Evolutionary conservation across 2,888 invertebrate species (phyloP), one percentile per base, ranked within the genome.

Genomic region (Ametastegia equiseti): DNA sequence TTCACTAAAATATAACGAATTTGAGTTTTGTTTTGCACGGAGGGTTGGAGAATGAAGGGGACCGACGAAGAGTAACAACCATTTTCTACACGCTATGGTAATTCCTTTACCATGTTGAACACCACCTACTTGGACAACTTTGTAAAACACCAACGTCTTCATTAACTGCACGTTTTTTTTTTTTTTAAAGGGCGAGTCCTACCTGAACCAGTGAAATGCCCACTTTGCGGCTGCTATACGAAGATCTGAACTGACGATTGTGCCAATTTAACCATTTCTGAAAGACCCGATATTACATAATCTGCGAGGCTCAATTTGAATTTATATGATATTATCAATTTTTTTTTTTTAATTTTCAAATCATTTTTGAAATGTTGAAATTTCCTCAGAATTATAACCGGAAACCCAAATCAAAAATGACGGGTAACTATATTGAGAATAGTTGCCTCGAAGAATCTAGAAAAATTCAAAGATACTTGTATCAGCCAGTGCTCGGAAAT

Each of bases 91-190:
- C 75, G 50, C 75, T 30, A 75, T 73, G 27, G 50, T 54, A 23
- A 54, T 54, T 75, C 33, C 39, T 75, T 54, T 36, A 54, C 23
- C 36, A 23, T 19, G 27, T 33, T 3, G 33, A 50, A 13, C 73
- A 30, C 73, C 30, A 30, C 50, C n/a, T 36, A 19, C n/a, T n/a
- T 39, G 19, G n/a, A 75, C 71, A 75, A 75, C 75, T 75, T 71
- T 75, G 75, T 75, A 54, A 54, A 75, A 54, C 75, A 54, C 75
- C 50, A 50, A 75, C 75, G 50, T 50, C 75, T 75, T 75, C 54
- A 75, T 75, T 75, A 75, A 75, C 75, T 19, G 50, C 75, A 75
- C 75, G 75, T 75, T 54, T 54, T 54, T 42, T 42, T 42, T 42
- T 42, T 42, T 42, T 42, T 42, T 60, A 15, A 60, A 30, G 60